Conservation (phyloP, 92 coral and sea anemone species). For the Nematostella vectensis region DNA sequence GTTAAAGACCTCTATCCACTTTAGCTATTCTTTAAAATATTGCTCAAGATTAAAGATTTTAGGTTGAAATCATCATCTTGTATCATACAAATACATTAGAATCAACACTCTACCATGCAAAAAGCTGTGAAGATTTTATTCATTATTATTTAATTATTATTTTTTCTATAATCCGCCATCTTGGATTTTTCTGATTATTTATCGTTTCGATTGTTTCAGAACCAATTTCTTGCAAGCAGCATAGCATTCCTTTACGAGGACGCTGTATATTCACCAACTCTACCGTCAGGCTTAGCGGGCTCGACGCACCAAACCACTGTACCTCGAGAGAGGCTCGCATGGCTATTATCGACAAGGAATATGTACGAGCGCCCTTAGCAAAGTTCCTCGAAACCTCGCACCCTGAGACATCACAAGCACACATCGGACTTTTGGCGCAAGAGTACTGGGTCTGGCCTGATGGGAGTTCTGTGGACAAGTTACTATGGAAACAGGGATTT, state of each 20-base stretch:
- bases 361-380: background rate
- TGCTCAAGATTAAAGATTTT: no score
- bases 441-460: background rate
- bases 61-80: no score
- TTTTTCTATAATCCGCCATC: no score
- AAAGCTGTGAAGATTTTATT: no score
- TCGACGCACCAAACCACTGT: background rate
- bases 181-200: no score
- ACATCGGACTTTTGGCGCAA: constrained; percentile 2
- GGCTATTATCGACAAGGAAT: constrained; percentile 1
- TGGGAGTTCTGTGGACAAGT: background rate
- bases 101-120: no score
- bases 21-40: no score
- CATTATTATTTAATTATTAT: no score
- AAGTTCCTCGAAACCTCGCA: background rate
- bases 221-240: background rate
- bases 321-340: background rate
- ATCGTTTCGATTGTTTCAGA: no score
- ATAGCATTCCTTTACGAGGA: background rate
- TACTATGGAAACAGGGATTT: background rate
- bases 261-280: background rate
- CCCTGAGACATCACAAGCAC: background rate
- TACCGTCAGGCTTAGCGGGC: background rate
- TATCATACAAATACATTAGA: no score
- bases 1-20: no score